Evolutionary conservation across 2,797 vertebrate genomes (phyloP).

Genomic region (Malurus splendens): DNA sequence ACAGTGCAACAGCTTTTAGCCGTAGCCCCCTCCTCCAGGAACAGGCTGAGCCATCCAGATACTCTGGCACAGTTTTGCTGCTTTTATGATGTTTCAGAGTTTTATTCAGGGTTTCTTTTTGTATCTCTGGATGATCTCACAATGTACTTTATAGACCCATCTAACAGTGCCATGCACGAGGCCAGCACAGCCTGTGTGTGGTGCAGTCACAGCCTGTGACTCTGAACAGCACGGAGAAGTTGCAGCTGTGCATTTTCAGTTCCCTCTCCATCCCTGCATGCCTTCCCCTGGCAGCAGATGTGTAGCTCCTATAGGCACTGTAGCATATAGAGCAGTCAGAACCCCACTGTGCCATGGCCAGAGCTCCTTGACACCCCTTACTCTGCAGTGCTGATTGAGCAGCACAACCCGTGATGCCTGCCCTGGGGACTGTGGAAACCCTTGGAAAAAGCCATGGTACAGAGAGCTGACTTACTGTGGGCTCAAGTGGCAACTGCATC

Average conservation of each 20-base stretch:
- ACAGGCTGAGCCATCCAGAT: fast-evolving
- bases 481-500: background rate
- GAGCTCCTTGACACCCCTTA: background rate
- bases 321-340: background rate
- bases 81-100: background rate
- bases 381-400: background rate
- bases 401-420: fast-evolving
- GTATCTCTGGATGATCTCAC: background rate
- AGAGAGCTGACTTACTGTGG: background rate
- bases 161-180: background rate
- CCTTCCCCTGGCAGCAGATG: background rate
- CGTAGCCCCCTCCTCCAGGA: background rate
- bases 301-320: background rate
- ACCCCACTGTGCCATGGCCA: fast-evolving
- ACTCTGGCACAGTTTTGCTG: background rate
- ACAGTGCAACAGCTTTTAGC: background rate
- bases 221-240: fast-evolving
- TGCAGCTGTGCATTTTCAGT: background rate
- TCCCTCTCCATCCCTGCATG: fast-evolving
- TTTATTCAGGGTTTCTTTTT: background rate
- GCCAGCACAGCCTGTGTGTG: background rate
- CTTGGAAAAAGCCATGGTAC: background rate
- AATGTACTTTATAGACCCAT: background rate
- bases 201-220: background rate
- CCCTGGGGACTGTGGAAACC: background rate